Evolutionary conservation across 1,140 invertebrate species (phyloP).

Genomic region (Zophobas atratus): DNA sequence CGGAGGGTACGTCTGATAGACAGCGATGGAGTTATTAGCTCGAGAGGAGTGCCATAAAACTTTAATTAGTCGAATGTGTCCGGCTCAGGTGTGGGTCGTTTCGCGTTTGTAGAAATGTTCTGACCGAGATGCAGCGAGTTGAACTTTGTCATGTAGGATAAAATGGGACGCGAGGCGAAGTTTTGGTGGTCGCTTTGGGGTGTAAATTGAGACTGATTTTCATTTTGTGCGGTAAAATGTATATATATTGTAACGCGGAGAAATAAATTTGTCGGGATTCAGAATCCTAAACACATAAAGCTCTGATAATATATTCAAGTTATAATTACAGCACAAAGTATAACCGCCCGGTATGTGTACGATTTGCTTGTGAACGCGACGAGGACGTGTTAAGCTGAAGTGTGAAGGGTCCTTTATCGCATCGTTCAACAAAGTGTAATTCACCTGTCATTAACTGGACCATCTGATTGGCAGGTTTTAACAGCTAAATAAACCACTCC

Average conservation of each 20-base stretch:
- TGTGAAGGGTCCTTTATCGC: conserved; percentile 46
- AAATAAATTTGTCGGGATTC: conserved; percentile 46
- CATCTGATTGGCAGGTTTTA: conserved; percentile 49
- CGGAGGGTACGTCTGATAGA: conserved; percentile 6
- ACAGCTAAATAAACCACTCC: conserved; percentile 43
- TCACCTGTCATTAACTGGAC: conserved; percentile 50
- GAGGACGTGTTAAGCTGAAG: conserved; percentile 43
- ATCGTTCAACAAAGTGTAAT: conserved; percentile 48
- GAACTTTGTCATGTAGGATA: conserved; percentile 49
- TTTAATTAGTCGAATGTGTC: conserved; percentile 43
- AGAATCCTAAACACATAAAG: conserved; percentile 45
- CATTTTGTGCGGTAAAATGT: conserved; percentile 45
- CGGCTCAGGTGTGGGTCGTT: conserved; percentile 25
- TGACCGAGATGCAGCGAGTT: conserved; percentile 37
- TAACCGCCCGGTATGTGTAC: conserved; percentile 26
- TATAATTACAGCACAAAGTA: conserved; percentile 42
- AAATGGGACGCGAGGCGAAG: conserved; percentile 28
- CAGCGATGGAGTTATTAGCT: conserved; percentile 38
- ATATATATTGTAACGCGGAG: conserved; percentile 44
- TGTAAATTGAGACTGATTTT: conserved; percentile 49
- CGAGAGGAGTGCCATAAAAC: conserved; percentile 26
- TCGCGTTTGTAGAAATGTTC: conserved; percentile 35
- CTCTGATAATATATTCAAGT: conserved; percentile 48
- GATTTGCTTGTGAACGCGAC: conserved; percentile 18
- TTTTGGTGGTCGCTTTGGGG: conserved; percentile 43